Percentiles rank a stretch among this genome's conserved stretches.
phyloP scores from a whole-genome alignment of 1,140 invertebrate genomes.

The Trypoxylus dichotomus region DNA sequence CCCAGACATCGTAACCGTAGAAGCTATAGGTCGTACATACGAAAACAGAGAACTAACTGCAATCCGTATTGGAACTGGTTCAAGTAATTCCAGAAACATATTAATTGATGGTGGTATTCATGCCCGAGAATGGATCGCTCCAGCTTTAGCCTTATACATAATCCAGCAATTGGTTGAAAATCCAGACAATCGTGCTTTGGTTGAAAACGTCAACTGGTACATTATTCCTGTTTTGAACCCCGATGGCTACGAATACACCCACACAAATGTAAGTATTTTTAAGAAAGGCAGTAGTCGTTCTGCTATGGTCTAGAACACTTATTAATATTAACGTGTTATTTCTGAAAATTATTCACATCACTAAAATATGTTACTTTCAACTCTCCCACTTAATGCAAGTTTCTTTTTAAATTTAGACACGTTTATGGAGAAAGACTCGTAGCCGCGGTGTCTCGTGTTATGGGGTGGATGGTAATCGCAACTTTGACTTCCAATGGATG shows the following conservation, averaged over 20 bases:
- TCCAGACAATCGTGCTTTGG: conserved; percentile 46
- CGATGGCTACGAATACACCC: conserved; percentile 72
- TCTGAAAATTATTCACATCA: too few species aligned
- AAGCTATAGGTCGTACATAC: conserved; percentile 61
- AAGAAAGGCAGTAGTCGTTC: not conserved
- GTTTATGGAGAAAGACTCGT: conserved; percentile 70
- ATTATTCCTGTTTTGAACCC: conserved; percentile 72
- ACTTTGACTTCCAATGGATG: conserved; percentile 70
- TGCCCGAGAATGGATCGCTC: conserved; percentile 71
- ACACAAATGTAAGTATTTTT: conserved; percentile 52
- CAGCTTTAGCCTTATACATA: conserved; percentile 65
- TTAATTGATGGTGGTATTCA: conserved; percentile 69
- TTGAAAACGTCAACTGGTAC: conserved; percentile 64
- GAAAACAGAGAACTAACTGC: conserved; percentile 56
- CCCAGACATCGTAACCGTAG: conserved; percentile 54
- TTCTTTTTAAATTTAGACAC: conserved; percentile 50
- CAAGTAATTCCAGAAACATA: conserved; percentile 57
- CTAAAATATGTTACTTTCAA: too few species aligned
- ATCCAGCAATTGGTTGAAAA: conserved; percentile 62
- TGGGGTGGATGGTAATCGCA: conserved; percentile 72
- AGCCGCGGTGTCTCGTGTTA: conserved; percentile 51
- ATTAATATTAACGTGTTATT: too few species aligned
- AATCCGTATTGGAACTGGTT: conserved; percentile 38
- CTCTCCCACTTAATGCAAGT: too few species aligned
- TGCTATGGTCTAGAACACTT: too few species aligned